Base-by-base conservation (phyloP, 2,888 invertebrate genomes). In the Boloria selene region DNA sequence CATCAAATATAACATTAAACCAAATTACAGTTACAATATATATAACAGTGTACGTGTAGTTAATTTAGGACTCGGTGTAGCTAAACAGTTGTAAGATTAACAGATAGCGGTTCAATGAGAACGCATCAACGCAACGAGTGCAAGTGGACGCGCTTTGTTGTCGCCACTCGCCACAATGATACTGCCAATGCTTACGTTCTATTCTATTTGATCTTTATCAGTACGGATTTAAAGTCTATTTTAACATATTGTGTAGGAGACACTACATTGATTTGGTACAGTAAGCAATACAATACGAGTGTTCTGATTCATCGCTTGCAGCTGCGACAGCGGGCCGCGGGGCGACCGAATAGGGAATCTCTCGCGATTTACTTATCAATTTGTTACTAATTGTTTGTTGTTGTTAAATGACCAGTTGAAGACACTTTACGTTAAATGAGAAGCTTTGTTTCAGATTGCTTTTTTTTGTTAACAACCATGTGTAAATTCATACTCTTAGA, bases 21-120 rank as follows among this genome's bases (percentile, higher is more conserved):
- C 10, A 38, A 38, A 38, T 38, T 10, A n/a, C n/a, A n/a, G n/a
- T n/a, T n/a, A n/a, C n/a, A n/a, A n/a, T n/a, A n/a, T n/a, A 38
- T 38, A 38, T 38, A 7, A 31, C 6, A 38, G 10, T 38, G 10
- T 38, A 38, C 31, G 31, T 10, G 1, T 10, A 38, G 31, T 2
- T 1, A 10, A 49, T 14, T 49, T 14, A 49, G 47, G 0, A 49
- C 16, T 49, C 14, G 16, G 16, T 16, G 22, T 7, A 6, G 10
- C 16, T 16, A 31, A 47, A 58, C 53, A 22, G 26, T 44, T 10
- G 13, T 53, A 17, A 26, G 60, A 50, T 61, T 54, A 59, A 54
- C 26, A 49, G 44, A 42, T 60, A 59, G 44, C 55, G 44, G 26
- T 49, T 55, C 56, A 65, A 65, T 65, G 56, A 61, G 56, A 61